Evolutionary conservation across 2,888 invertebrate genomes (phyloP).

Genomic region (Listrodromus nycthemerus): DNA sequence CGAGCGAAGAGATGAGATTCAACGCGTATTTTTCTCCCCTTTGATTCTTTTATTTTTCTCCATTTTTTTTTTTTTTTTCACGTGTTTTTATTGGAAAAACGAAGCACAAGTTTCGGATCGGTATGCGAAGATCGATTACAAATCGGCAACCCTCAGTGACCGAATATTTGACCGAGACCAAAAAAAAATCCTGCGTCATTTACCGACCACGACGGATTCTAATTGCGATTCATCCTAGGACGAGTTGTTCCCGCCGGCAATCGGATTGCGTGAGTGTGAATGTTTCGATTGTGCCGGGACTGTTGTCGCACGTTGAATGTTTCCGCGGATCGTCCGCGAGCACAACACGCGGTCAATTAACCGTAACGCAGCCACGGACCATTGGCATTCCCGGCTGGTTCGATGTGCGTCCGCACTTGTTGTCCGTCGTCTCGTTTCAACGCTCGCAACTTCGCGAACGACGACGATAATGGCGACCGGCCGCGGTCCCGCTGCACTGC

Average conservation of each 20-base stretch:
- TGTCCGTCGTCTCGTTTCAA: slow-evolving; percentile 41
- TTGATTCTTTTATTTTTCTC: not conserved
- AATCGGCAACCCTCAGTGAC: no score
- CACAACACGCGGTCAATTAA: slow-evolving; percentile 57
- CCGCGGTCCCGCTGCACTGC: slow-evolving; percentile 33
- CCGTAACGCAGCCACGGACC: slow-evolving; percentile 28
- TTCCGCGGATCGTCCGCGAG: slow-evolving; percentile 48
- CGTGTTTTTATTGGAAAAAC: no score
- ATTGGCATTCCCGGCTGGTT: slow-evolving; percentile 59
- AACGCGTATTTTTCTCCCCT: not conserved
- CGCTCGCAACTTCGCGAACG: not conserved
- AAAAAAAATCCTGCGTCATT: no score
- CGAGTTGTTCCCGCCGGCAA: slow-evolving; percentile 11
- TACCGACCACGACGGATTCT: no score
- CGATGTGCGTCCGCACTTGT: slow-evolving; percentile 41
- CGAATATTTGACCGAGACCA: no score
- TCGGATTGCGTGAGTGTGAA: slow-evolving; percentile 17
- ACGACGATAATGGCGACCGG: slow-evolving; percentile 52
- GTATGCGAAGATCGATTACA: no score
- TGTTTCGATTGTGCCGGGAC: slow-evolving; percentile 29
- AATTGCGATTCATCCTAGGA: slow-evolving; percentile 10
- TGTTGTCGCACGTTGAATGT: slow-evolving; percentile 41
- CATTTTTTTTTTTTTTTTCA: no score
- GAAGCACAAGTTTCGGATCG: no score
- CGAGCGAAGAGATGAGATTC: not conserved